Conservation (phyloP, 2,797 vertebrate species). For the Muscicapa comitata region DNA sequence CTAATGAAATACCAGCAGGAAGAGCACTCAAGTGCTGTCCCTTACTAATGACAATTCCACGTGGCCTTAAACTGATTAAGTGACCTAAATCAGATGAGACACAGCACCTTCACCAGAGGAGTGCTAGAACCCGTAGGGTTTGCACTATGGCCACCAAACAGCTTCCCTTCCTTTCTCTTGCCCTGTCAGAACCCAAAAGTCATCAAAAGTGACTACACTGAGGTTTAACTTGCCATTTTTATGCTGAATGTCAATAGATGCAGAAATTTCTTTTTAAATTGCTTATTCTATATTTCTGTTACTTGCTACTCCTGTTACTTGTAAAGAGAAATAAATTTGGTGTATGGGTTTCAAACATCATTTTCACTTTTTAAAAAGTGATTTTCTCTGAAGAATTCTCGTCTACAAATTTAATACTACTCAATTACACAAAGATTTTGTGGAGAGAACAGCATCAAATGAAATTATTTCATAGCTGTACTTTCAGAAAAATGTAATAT, state of each 20-base stretch:
- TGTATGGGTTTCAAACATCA: neutral
- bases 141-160: neutral
- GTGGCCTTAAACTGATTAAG: neutral
- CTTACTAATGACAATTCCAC: neutral
- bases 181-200: neutral
- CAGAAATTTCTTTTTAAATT: neutral
- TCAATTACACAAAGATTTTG: neutral
- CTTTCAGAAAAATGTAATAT: neutral
- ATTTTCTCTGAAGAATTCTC: neutral
- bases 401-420: neutral
- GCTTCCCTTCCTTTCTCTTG: neutral
- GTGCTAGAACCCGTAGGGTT: rapidly evolving
- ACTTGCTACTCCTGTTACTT: neutral
- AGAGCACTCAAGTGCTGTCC: neutral
- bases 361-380: neutral
- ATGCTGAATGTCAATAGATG: neutral
- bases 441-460: neutral
- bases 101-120: neutral
- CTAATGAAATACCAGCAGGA: neutral
- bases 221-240: neutral
- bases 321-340: neutral
- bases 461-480: neutral
- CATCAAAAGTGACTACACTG: neutral
- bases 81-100: neutral
- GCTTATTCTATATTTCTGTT: neutral